Evolutionary conservation across 2,113 vertebrate genomes (phyloP), one percentile per base, ranked within the genome.

Genomic region (Casuarius casuarius): DNA sequence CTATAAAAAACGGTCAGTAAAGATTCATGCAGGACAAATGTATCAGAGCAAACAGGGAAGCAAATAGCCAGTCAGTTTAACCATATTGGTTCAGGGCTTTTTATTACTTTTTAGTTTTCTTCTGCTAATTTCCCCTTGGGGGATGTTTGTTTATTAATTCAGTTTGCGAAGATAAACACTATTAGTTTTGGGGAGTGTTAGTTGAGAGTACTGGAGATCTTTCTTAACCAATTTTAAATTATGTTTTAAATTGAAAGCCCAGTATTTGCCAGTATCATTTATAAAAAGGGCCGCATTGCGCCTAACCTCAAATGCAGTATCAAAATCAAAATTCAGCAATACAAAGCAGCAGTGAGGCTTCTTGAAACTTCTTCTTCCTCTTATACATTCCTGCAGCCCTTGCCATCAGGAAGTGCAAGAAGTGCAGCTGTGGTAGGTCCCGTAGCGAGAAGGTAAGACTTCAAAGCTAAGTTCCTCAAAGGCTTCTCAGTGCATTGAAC

Each of bases 391-490:
- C 31, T 76, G 16, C 35, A 62, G 49, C 22, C 61, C 70, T 81
- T 65, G 38, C 42, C 48, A 79, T 44, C 42, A 81, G 78, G 46
- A 94, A 59, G 7, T 38, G 7, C 40, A 75, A 74, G 54, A 65
- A 65, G 67, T 6, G 14, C 73, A 72, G 73, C 82, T 80, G 12
- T 7, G 8, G 22, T 82, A 76, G 87, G 49, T 62, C 74, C 84
- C 58, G 22, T 33, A 86, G 79, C 52, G 67, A 86, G 35, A 83
- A 40, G 5, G 62, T 84, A 78, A 83, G 63, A 75, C 19, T 94
- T 88, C 52, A 91, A 92, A 94, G 78, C 17, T 42, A 40, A 68
- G 70, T 68, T 96, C 94, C 92, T 87, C 74, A 87, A 84, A 96
- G 61, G 44, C 17, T 12, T 89, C 48, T 63, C 77, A 26, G 21